These are phyloP conservation scores for Conger conger DNA, from an alignment of 2,113 vertebrate species.

Conservation along the genomic window DNA sequence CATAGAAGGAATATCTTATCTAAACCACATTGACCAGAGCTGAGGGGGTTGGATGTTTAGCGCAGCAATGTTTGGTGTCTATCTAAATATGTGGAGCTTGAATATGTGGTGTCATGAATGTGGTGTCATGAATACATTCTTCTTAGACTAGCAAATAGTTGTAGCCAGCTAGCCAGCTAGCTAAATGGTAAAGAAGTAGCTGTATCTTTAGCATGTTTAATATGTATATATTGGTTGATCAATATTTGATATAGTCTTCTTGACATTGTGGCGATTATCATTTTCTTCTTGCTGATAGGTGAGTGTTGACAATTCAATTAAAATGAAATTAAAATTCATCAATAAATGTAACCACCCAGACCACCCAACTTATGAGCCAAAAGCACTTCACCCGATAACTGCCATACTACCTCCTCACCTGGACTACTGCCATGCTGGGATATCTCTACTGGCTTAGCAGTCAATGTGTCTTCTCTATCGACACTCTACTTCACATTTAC, in stretches of 20 bases:
- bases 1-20: neutral
- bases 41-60: neutral
- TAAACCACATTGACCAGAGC: neutral
- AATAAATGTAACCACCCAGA: too few species aligned
- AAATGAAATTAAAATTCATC: too few species aligned
- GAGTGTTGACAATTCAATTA: too few species aligned
- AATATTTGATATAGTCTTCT: too few species aligned
- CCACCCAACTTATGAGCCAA: too few species aligned
- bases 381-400: neutral
- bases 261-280: too few species aligned
- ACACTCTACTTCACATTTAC: neutral
- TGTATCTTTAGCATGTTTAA: too few species aligned
- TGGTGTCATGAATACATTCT: neutral
- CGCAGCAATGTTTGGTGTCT: neutral
- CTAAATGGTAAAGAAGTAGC: too few species aligned
- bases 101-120: neutral
- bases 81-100: neutral
- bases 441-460: neutral
- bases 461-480: neutral
- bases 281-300: too few species aligned
- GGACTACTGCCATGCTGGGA: neutral
- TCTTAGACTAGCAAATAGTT: neutral
- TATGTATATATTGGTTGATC: too few species aligned
- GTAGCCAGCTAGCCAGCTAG: too few species aligned
- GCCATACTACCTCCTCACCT: neutral